These are phyloP conservation scores for Diprion similis DNA, from an alignment of 1,140 invertebrate genomes.

Conservation along the genomic window DNA sequence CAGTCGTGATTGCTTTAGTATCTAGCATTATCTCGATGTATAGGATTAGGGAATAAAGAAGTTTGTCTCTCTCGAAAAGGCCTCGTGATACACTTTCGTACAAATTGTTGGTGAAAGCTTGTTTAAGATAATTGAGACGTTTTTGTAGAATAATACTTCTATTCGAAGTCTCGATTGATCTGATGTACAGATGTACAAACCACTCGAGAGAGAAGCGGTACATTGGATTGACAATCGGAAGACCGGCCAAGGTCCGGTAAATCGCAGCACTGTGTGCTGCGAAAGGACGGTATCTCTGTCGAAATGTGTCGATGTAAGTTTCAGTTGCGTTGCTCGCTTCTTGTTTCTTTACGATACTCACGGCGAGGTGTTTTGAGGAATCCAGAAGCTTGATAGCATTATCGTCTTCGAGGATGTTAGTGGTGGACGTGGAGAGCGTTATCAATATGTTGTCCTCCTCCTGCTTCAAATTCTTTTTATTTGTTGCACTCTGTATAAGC, in stretches of 20 bases:
- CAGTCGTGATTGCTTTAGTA: conserved; percentile 61
- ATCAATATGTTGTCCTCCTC: conserved; percentile 76
- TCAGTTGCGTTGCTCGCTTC: conserved; percentile 55
- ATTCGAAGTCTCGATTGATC: conserved; percentile 70
- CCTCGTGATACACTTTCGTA: conserved; percentile 72
- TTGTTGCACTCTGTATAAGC: conserved; percentile 67
- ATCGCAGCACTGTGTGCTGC: conserved; percentile 70
- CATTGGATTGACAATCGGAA: conserved; percentile 77
- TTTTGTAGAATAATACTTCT: conserved; percentile 62
- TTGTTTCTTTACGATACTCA: conserved; percentile 67
- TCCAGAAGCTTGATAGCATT: conserved; percentile 72
- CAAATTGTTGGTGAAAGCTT: conserved; percentile 69
- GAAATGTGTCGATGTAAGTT: conserved; percentile 63
- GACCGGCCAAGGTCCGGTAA: conserved; percentile 70
- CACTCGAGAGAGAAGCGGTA: conserved; percentile 73
- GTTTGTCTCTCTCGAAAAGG: conserved; percentile 75
- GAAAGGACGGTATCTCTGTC: conserved; percentile 69
- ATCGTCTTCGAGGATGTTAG: conserved; percentile 79
- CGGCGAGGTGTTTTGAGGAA: conserved; percentile 70
- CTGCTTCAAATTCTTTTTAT: conserved; percentile 69
- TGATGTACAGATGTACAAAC: conserved; percentile 72
- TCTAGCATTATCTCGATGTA: conserved; percentile 61
- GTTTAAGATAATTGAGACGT: conserved; percentile 65
- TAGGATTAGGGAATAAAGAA: conserved; percentile 74
- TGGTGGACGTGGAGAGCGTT: conserved; percentile 69